These are phyloP conservation scores for Arge pagana DNA, from an alignment of 2,888 invertebrate species.

Conservation along the genomic window DNA sequence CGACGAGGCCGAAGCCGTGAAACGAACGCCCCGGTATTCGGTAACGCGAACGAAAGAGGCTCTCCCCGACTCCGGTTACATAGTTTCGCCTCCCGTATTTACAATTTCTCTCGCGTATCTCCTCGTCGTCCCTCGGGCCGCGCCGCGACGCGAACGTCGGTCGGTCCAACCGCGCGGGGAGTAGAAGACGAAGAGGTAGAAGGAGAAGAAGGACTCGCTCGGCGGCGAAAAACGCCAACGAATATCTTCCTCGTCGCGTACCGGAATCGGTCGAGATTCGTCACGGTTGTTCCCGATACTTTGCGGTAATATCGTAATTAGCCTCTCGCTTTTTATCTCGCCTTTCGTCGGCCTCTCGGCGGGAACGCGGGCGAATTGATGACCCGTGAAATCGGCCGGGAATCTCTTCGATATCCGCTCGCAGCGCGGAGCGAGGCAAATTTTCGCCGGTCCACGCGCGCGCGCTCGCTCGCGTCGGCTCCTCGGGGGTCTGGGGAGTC, in stretches of 20 bases:
- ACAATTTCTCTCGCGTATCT: no score
- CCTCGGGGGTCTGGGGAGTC: not conserved
- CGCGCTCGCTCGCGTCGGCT: not conserved
- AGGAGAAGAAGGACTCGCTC: no score
- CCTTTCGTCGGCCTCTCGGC: slow-evolving; percentile 27
- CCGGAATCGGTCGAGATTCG: slow-evolving; percentile 40
- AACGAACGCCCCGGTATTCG: not conserved
- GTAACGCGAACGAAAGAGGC: not conserved
- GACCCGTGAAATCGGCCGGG: slow-evolving; percentile 39
- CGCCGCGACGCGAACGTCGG: slow-evolving; percentile 5
- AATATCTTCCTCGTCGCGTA: no score
- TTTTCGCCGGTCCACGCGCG: no score
- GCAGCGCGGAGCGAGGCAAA: no score
- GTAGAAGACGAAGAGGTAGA: not conserved
- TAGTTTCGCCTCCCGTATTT: no score
- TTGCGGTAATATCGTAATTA: slow-evolving; percentile 49
- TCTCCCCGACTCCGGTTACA: not conserved
- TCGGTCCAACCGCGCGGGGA: not conserved
- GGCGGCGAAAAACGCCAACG: no score
- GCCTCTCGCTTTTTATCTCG: slow-evolving; percentile 40
- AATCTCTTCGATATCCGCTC: slow-evolving; percentile 2
- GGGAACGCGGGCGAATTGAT: slow-evolving; percentile 39
- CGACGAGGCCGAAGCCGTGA: slow-evolving; percentile 25
- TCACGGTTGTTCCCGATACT: slow-evolving; percentile 43
- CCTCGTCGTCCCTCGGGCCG: no score